Evolutionary conservation across 2,797 vertebrate genomes (phyloP).

Genomic region (Enteromius afrohamiltoni): DNA sequence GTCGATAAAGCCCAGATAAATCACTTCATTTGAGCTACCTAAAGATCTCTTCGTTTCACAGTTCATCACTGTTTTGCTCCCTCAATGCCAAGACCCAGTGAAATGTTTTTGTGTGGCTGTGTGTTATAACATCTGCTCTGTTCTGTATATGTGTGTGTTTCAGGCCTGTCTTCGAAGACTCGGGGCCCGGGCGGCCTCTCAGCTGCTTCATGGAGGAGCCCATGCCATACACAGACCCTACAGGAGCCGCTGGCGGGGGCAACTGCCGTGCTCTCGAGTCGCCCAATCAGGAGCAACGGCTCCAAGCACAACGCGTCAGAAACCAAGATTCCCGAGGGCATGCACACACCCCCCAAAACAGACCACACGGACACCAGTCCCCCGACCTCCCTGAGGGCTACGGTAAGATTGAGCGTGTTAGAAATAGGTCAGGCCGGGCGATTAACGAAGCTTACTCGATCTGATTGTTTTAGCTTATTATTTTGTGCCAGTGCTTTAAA

Average conservation of each 20-base stretch:
- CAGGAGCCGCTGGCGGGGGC: conserved; percentile 90
- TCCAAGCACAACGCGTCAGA: conserved; percentile 89
- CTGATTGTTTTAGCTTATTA: background rate
- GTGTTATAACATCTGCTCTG: background rate
- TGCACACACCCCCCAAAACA: conserved; percentile 90
- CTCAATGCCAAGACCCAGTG: background rate
- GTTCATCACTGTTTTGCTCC: background rate
- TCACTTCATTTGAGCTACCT: background rate
- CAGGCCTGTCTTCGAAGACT: conserved; percentile 88
- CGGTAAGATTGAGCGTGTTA: conserved; percentile 68
- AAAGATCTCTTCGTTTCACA: background rate
- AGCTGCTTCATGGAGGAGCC: conserved; percentile 96
- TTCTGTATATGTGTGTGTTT: background rate
- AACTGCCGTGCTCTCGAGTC: conserved; percentile 89
- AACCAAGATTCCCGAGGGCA: conserved; percentile 87
- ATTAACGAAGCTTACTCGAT: background rate
- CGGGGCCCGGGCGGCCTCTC: conserved; percentile 82
- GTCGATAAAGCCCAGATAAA: background rate
- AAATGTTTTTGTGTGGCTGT: background rate
- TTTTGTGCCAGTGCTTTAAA: background rate
- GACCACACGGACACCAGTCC: conserved; percentile 92
- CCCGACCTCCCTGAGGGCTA: conserved; percentile 94
- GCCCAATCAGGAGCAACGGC: conserved; percentile 88
- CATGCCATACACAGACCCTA: conserved; percentile 89
- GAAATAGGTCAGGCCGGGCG: background rate